A percentile compares a stretch with the other conserved stretches of the same genome.
These are phyloP conservation scores for Petrocephalus microphthalmus DNA, from an alignment of 2,113 vertebrate genomes.

Conservation along the genomic window DNA sequence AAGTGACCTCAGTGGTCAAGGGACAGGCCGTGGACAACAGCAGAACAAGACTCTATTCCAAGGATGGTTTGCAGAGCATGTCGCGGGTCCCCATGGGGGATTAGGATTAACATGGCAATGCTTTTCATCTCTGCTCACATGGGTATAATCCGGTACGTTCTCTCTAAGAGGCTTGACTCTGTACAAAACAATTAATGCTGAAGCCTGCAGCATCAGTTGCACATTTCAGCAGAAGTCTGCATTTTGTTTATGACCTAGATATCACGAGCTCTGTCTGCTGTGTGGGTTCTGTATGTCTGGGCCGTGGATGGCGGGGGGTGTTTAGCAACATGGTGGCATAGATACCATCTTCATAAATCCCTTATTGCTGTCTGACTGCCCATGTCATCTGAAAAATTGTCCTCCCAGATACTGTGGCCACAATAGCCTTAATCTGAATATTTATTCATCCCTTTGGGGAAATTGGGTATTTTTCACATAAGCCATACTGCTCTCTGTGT, in stretches of 20 bases:
- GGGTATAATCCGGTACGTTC: slow-evolving; percentile 1
- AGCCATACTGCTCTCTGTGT: neutral
- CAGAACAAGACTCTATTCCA: neutral
- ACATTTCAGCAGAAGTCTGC: neutral
- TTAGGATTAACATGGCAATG: neutral
- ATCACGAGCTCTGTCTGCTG: neutral
- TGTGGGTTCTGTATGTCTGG: neutral
- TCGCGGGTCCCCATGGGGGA: neutral
- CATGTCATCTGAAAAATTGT: neutral
- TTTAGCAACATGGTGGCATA: neutral
- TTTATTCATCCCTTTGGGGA: neutral
- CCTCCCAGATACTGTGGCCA: neutral
- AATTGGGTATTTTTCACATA: neutral
- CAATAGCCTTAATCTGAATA: neutral
- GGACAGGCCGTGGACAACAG: neutral
- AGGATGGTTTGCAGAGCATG: neutral
- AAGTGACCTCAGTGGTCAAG: neutral
- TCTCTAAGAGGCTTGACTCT: slow-evolving; percentile 13
- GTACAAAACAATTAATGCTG: slow-evolving; percentile 9
- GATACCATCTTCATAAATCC: neutral
- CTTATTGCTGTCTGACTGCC: neutral
- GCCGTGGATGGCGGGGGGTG: neutral
- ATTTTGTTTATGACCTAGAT: neutral
- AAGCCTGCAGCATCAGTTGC: neutral
- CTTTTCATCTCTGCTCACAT: neutral